Conservation (phyloP, 2,113 vertebrate genomes). For the Dipodomys stephensi region DNA sequence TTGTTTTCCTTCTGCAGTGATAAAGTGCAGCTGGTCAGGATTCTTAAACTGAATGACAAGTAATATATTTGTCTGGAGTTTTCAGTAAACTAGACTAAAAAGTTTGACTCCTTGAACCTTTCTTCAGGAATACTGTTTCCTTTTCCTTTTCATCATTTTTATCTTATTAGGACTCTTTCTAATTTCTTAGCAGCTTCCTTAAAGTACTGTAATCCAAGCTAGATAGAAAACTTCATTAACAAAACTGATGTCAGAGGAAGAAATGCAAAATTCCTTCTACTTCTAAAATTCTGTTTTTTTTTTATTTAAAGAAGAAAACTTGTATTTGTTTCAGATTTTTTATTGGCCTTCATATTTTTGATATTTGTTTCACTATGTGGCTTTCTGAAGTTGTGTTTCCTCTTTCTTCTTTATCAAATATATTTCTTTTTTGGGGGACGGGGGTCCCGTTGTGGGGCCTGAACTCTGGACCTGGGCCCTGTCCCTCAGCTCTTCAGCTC, state of each 20-base stretch:
- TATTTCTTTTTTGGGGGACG: neutral
- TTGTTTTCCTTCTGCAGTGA: neutral
- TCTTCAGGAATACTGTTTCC: neutral
- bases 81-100: slow-evolving; percentile 6
- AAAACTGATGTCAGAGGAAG: slow-evolving; percentile 11
- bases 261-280: neutral
- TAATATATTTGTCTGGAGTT: slow-evolving; percentile 21
- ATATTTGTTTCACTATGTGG: neutral
- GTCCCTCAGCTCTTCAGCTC: too few species aligned
- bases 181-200: slow-evolving; percentile 38
- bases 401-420: neutral
- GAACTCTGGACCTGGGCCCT: too few species aligned
- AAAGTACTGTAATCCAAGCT: slow-evolving; percentile 9
- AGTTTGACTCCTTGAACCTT: neutral
- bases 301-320: slow-evolving; percentile 17
- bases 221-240: neutral
- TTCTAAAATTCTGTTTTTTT: slow-evolving; percentile 13
- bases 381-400: neutral
- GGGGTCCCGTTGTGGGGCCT: too few species aligned
- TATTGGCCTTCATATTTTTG: neutral
- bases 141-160: neutral
- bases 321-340: slow-evolving; percentile 28
- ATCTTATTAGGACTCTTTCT: neutral
- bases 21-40: slow-evolving; percentile 3
- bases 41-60: neutral